Percentiles rank a stretch among this genome's conserved stretches.
These are phyloP conservation scores for Manis crassicaudata DNA, from an alignment of 2,797 vertebrate species.

Conservation along the genomic window DNA sequence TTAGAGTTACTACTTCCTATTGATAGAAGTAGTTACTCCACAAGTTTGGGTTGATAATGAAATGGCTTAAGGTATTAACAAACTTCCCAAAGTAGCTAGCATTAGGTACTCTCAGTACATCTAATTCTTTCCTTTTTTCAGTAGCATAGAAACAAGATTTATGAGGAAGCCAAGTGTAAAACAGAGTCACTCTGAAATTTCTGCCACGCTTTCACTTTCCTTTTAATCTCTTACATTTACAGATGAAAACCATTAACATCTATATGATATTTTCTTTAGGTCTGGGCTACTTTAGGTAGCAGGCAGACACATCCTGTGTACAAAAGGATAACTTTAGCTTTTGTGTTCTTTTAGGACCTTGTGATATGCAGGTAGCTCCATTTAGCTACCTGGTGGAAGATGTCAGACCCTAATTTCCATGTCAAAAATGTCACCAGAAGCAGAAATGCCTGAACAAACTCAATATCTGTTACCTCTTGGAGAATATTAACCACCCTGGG, in stretches of 20 bases:
- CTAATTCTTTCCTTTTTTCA: conserved; percentile 5
- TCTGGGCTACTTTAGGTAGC: not conserved
- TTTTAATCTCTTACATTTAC: not conserved
- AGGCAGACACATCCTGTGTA: not conserved
- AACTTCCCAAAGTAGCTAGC: not conserved
- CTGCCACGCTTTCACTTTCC: not conserved
- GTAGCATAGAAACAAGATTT: conserved; percentile 2
- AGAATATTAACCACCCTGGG: not conserved
- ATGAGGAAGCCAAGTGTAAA: conserved; percentile 19
- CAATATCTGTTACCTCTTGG: not conserved
- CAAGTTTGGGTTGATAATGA: not conserved
- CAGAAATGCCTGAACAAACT: conserved; percentile 10
- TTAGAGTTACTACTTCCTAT: not conserved
- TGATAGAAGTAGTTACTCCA: not conserved
- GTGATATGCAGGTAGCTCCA: not conserved
- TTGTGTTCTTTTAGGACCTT: not conserved
- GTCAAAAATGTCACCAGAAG: not conserved
- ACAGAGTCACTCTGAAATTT: not conserved
- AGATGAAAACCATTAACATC: not conserved
- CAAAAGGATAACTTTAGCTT: not conserved
- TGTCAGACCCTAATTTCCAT: not conserved
- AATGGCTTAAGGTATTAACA: not conserved
- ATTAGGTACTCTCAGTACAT: not conserved
- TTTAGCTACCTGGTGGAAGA: not conserved
- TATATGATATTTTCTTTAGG: not conserved